A percentile compares a stretch with the other conserved stretches of the same genome.
Conservation (phyloP, 2,888 invertebrate genomes). For the Monopis laevigella region DNA sequence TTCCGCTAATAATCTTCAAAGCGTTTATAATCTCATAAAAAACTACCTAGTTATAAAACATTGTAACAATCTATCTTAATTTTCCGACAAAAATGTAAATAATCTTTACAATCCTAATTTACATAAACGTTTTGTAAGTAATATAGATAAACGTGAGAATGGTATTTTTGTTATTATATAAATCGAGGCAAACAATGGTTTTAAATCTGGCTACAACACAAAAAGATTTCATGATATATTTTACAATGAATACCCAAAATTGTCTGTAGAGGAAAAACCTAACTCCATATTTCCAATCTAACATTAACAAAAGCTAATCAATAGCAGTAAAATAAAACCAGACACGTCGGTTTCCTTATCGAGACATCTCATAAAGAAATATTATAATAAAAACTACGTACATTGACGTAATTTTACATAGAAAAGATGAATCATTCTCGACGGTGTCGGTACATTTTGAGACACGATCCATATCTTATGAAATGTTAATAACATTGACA, state of each 20-base stretch:
- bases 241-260: slow-evolving; percentile 34
- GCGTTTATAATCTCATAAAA: too few relatives aligned
- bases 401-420: slow-evolving; percentile 45
- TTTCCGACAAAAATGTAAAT: too few relatives aligned
- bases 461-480: slow-evolving; percentile 6
- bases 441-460: background rate
- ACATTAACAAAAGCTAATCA: slow-evolving; percentile 40
- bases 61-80: too few relatives aligned
- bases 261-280: slow-evolving; percentile 45
- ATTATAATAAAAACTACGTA: slow-evolving; percentile 51
- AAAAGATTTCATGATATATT: slow-evolving; percentile 33
- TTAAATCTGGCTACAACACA: slow-evolving; percentile 21
- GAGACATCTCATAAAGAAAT: slow-evolving; percentile 43
- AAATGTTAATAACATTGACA: slow-evolving; percentile 12
- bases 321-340: slow-evolving; percentile 42
- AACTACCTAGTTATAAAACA: too few relatives aligned
- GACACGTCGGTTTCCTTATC: slow-evolving; percentile 39
- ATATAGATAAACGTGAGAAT: slow-evolving; percentile 4
- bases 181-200: slow-evolving; percentile 9
- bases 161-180: background rate
- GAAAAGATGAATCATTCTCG: slow-evolving; percentile 19
- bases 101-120: too few relatives aligned
- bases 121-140: too few relatives aligned
- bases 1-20: too few relatives aligned
- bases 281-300: slow-evolving; percentile 38